A percentile compares a stretch with the other conserved stretches of the same genome.
These are phyloP conservation scores for Macroteleia sp. DNA, from an alignment of 2,888 invertebrate species.

Conservation along the genomic window DNA sequence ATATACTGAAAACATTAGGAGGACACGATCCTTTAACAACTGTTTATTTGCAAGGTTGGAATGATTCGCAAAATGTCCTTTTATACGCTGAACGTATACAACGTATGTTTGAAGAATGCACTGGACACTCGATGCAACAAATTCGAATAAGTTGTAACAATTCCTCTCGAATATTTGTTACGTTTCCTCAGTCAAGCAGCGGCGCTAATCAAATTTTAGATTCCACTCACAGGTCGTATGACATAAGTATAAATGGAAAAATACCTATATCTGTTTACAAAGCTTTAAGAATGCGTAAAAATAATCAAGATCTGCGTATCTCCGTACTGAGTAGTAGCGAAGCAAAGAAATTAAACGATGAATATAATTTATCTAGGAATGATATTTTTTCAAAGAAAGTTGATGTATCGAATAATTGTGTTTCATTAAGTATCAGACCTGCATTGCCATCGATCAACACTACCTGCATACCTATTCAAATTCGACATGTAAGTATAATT, in stretches of 20 bases:
- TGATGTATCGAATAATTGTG: neutral
- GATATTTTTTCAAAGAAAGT: neutral
- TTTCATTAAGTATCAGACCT: neutral
- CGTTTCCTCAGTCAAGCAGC: slow-evolving; percentile 15
- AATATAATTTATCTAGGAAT: neutral
- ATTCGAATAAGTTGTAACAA: slow-evolving; percentile 83
- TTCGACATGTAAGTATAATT: slow-evolving; percentile 79
- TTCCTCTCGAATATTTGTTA: slow-evolving; percentile 87
- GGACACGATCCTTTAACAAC: slow-evolving; percentile 92
- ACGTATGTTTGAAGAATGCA: slow-evolving; percentile 75
- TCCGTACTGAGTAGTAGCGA: slow-evolving; percentile 81
- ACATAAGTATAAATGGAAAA: slow-evolving; percentile 74
- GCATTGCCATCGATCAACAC: slow-evolving; percentile 85
- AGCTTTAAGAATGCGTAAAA: slow-evolving; percentile 88
- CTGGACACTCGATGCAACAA: slow-evolving; percentile 66
- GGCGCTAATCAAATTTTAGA: neutral
- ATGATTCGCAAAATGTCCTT: slow-evolving; percentile 87
- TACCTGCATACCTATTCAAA: slow-evolving; percentile 84
- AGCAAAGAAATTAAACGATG: neutral
- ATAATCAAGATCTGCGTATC: slow-evolving; percentile 82
- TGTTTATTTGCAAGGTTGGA: slow-evolving; percentile 86
- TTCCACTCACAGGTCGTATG: neutral
- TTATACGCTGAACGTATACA: slow-evolving; percentile 89
- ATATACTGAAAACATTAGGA: slow-evolving; percentile 86
- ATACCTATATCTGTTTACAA: slow-evolving; percentile 85